phyloP scores from a whole-genome alignment of 2,797 vertebrate species.

The Neosilurus hyrtlii region DNA sequence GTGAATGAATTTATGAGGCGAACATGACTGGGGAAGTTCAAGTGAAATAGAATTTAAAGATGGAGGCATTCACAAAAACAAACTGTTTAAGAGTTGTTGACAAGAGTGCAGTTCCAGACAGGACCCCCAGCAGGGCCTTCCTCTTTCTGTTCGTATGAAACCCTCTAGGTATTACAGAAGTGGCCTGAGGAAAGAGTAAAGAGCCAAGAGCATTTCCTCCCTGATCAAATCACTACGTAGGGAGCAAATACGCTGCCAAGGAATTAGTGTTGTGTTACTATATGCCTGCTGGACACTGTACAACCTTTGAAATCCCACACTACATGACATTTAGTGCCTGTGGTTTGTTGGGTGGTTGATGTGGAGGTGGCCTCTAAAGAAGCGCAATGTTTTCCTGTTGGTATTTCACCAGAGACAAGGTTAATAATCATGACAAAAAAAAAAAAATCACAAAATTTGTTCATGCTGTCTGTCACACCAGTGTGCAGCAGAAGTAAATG shows the following conservation, averaged over 20 bases:
- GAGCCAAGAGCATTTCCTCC: constrained; percentile 28
- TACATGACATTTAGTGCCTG: not conserved
- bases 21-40: too few species aligned
- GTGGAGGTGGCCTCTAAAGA: not conserved
- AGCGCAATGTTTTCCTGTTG: not conserved
- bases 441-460: not conserved
- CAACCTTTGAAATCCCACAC: constrained; percentile 7
- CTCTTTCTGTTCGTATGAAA: not conserved
- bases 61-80: not conserved
- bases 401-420: not conserved
- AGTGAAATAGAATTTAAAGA: not conserved
- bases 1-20: too few species aligned
- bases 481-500: too few species aligned
- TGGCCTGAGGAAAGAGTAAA: not conserved
- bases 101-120: not conserved
- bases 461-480: too few species aligned
- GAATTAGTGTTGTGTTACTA: constrained; percentile 32
- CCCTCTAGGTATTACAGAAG: not conserved
- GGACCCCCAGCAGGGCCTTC: not conserved
- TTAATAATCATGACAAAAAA: not conserved
- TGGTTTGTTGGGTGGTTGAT: not conserved
- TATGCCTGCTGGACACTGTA: not conserved
- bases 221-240: constrained; percentile 25
- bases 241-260: constrained; percentile 14
- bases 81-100: not conserved